phyloP scores from a whole-genome alignment of 2,888 invertebrate species.

The Saturnia pavonia region DNA sequence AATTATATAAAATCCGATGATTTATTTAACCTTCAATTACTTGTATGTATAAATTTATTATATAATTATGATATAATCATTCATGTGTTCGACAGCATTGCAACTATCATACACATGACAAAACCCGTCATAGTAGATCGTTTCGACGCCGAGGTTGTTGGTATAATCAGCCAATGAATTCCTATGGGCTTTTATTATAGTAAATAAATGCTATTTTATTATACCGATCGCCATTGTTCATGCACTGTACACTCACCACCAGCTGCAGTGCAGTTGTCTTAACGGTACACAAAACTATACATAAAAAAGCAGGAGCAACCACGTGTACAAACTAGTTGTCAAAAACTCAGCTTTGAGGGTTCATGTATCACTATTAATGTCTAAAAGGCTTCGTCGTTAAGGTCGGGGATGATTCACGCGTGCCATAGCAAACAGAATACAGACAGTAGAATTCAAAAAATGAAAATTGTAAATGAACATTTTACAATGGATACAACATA shows the following conservation, averaged over 20 bases:
- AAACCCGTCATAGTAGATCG: too few relatives aligned
- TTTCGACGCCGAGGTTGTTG: too few relatives aligned
- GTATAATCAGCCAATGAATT: too few relatives aligned
- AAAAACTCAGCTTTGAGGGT: neutral
- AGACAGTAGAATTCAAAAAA: neutral
- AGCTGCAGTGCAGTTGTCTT: neutral
- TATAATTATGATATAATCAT: too few relatives aligned
- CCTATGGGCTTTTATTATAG: neutral
- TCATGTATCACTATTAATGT: slow-evolving; percentile 7
- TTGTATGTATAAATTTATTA: too few relatives aligned
- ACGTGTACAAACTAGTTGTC: neutral
- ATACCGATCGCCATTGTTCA: neutral
- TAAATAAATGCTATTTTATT: neutral
- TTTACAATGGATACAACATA: neutral
- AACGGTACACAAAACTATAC: neutral
- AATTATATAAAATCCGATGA: too few relatives aligned
- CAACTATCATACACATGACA: too few relatives aligned
- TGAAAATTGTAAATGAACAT: neutral
- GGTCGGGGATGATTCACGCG: neutral
- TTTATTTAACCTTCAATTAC: too few relatives aligned
- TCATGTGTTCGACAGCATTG: too few relatives aligned
- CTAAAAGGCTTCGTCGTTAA: slow-evolving; percentile 5
- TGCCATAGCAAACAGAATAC: neutral
- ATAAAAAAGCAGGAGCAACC: neutral
- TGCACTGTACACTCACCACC: neutral